Conservation (phyloP, 2,888 invertebrate species). For the Andrena chrysosceles region DNA sequence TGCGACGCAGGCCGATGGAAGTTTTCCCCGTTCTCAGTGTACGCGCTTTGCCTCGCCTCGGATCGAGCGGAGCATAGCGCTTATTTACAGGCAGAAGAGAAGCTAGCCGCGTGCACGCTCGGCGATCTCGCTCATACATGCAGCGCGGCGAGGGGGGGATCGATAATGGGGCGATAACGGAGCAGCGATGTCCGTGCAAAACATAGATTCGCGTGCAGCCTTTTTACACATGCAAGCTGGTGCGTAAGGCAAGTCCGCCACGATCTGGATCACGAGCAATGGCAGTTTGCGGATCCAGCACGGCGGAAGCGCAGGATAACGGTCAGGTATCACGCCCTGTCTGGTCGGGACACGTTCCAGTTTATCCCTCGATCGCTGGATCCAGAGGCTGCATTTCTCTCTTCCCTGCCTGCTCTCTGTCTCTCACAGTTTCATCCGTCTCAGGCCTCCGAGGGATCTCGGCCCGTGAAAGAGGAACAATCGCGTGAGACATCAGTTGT, state of each 20-base stretch:
- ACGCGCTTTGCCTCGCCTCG: too few relatives aligned
- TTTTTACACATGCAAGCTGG: conserved; percentile 47
- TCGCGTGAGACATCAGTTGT: too few relatives aligned
- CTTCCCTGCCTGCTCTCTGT: too few relatives aligned
- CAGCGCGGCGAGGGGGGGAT: conserved; percentile 36
- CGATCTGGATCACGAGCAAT: conserved; percentile 54
- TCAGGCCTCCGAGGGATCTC: too few relatives aligned
- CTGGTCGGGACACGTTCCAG: background rate
- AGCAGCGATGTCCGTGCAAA: conserved; percentile 56
- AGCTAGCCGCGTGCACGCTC: conserved; percentile 9
- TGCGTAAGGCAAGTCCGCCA: conserved; percentile 38
- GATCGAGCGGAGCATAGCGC: background rate
- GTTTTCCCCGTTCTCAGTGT: too few relatives aligned
- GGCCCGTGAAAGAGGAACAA: too few relatives aligned
- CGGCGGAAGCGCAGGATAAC: conserved; percentile 43
- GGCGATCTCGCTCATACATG: conserved; percentile 32
- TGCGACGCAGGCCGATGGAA: too few relatives aligned
- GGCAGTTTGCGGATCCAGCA: conserved; percentile 42
- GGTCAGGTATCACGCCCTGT: conserved; percentile 38
- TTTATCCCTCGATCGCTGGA: background rate
- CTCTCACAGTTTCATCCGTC: too few relatives aligned
- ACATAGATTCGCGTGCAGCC: conserved; percentile 30
- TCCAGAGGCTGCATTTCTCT: too few relatives aligned
- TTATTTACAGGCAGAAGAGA: conserved; percentile 3
- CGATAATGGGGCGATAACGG: conserved; percentile 50